A percentile compares a stretch with the other conserved stretches of the same genome.
Conservation (phyloP, 2,113 vertebrate genomes). For the Ahaetulla prasina region DNA sequence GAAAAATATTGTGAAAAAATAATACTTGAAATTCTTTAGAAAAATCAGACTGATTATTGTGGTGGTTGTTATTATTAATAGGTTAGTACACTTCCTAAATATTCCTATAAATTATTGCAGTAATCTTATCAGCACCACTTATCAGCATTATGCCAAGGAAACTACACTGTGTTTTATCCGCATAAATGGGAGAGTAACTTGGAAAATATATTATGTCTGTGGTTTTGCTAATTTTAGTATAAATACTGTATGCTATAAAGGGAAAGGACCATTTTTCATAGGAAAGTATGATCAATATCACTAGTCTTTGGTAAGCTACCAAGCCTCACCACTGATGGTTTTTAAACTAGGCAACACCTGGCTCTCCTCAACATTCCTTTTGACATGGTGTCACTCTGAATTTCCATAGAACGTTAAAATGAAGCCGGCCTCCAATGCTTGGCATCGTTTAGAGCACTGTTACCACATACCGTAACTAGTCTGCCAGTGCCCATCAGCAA, state of each 20-base stretch:
- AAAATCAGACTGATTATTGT: neutral
- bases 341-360: neutral
- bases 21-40: neutral
- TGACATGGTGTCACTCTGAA: too few relatives aligned
- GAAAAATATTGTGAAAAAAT: neutral
- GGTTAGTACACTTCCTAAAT: neutral
- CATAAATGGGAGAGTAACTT: constrained; percentile 7
- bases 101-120: neutral
- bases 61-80: neutral
- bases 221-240: constrained; percentile 20
- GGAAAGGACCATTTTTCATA: neutral
- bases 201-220: neutral
- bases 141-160: neutral
- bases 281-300: neutral
- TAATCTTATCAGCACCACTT: neutral
- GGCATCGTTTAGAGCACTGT: neutral
- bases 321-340: neutral
- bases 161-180: constrained; percentile 17
- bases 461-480: neutral
- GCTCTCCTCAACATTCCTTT: neutral
- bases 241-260: constrained; percentile 25
- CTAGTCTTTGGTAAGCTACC: neutral
- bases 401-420: neutral
- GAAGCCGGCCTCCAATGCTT: neutral
- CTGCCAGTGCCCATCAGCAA: neutral